Base-by-base conservation (phyloP, 2,797 vertebrate genomes). In the Phoeniculus purpureus region DNA sequence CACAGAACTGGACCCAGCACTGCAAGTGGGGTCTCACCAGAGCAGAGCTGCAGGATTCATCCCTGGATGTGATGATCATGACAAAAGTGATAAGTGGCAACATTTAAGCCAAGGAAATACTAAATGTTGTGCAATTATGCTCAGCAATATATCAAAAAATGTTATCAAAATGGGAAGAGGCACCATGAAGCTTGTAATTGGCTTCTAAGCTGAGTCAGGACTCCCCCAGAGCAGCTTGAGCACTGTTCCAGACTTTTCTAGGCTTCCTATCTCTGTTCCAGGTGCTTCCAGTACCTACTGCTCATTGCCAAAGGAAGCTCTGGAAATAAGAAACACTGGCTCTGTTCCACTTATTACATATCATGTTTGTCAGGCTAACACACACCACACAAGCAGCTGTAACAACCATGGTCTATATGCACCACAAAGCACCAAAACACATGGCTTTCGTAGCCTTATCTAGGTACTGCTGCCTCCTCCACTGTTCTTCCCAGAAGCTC, bases 401-500 rank as follows among this genome's bases (percentile, higher is more conserved):
- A 84, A 64, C 50, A 76, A 61, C 9, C 37, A 85, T 2, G 3
- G 22, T 50, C 86, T 80, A 92, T 92, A 74, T 12, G 93, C 81
- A 92, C 2, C 18, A 13, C 17, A 22, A 61, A 76, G 26, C 50
- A 84, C 12, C 48, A 55, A 23, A 52, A 74, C 4, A 32, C 21
- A 32, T 7, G 1, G 2, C 27, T 34, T 47, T 25, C 23, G 68
- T 45, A 31, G 60, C n/a, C 58, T 51, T 25, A 2, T 61, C 86
- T 45, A 96, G 72, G 88, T 20, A 12, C 70, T 83, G 90, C 3
- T 96, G 86, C 81, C 88, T 51, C 79, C 90, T 40, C 86, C 95
- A 1, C 76, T 48, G 94, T 89, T 99, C 96, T 99, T 99, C 23
- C 96, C 97, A 7, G 98, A 95, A 74, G 94, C 67, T 18, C 92